phyloP scores from a whole-genome alignment of 2,797 vertebrate genomes.

The Protonibea diacanthus region DNA sequence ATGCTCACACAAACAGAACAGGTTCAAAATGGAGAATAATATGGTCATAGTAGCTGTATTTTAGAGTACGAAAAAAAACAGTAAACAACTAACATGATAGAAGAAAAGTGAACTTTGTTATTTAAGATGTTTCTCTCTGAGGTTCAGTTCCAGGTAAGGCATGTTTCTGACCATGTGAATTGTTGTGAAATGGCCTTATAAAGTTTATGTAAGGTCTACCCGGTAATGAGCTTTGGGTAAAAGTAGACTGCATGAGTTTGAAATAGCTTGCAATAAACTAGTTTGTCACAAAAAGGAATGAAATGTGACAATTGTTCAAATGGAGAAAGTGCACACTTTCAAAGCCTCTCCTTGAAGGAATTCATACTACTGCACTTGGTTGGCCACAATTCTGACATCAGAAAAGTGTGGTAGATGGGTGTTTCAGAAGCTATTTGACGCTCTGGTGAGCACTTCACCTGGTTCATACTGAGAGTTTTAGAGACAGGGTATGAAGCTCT shows the following conservation, averaged over 20 bases:
- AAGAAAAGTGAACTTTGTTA: neutral
- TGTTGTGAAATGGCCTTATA: neutral
- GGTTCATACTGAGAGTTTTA: too few species aligned
- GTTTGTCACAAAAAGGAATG: neutral
- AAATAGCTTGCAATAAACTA: neutral
- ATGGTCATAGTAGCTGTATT: neutral
- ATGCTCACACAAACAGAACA: neutral
- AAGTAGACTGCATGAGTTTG: too few species aligned
- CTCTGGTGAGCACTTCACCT: neutral
- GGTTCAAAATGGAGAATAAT: neutral
- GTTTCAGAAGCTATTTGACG: neutral
- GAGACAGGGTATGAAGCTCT: too few species aligned
- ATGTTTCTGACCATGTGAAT: neutral
- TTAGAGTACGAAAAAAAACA: neutral
- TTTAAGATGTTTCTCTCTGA: neutral
- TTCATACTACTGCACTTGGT: too few species aligned
- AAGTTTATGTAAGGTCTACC: too few species aligned
- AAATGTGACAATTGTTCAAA: neutral
- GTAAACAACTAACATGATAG: neutral
- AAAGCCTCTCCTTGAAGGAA: too few species aligned
- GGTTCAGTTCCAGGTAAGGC: neutral
- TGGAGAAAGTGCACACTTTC: too few species aligned
- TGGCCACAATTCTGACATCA: too few species aligned
- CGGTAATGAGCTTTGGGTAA: neutral
- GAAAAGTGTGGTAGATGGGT: too few species aligned